These are phyloP conservation scores for Aphelinus certus DNA, from an alignment of 1,140 invertebrate species.

Conservation along the genomic window DNA sequence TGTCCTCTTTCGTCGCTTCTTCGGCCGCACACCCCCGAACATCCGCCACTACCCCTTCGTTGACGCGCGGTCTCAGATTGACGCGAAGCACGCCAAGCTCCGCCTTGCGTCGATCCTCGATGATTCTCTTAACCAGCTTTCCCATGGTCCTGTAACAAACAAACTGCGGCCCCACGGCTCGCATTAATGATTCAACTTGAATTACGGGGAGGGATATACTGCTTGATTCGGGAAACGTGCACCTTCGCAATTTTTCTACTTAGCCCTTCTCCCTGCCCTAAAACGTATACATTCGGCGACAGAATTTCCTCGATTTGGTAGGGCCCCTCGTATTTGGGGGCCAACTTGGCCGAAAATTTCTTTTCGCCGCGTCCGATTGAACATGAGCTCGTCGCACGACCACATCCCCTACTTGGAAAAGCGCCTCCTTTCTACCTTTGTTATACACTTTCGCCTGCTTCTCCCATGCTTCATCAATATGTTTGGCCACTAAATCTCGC, in stretches of 20 bases:
- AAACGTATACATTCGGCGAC: slow-evolving; percentile 44
- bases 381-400: slow-evolving; percentile 17
- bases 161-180: too few species aligned
- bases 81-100: too few species aligned
- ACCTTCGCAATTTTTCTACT: too few species aligned
- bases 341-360: slow-evolving; percentile 52
- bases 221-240: too few species aligned
- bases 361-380: slow-evolving; percentile 29
- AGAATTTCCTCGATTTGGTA: slow-evolving; percentile 45
- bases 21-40: too few species aligned
- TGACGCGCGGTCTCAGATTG: too few species aligned
- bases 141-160: too few species aligned
- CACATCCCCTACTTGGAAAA: background rate
- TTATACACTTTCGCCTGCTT: background rate
- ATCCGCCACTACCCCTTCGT: too few species aligned
- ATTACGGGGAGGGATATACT: background rate
- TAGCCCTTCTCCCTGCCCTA: slow-evolving; percentile 9
- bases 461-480: background rate
- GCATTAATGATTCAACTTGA: background rate
- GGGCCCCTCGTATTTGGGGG: slow-evolving; percentile 54
- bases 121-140: too few species aligned
- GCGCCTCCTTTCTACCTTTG: background rate
- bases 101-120: too few species aligned
- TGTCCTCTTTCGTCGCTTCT: too few species aligned
- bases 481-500: background rate